phyloP scores from a whole-genome alignment of 2,113 vertebrate species.

The Isurus oxyrinchus region DNA sequence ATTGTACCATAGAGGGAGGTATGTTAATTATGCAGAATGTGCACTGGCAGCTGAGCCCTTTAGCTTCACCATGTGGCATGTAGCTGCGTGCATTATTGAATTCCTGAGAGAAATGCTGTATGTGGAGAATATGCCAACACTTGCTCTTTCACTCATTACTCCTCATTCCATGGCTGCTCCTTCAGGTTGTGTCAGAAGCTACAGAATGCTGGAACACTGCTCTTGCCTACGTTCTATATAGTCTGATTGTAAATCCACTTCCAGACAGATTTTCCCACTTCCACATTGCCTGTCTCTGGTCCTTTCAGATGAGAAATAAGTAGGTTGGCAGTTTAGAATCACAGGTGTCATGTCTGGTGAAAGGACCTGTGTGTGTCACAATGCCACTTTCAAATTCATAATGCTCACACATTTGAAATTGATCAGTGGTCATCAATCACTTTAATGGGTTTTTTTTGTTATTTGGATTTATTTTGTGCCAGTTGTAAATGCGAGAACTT shows the following conservation, averaged over 20 bases:
- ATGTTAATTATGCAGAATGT: conserved; percentile 29
- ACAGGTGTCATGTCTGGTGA: neutral
- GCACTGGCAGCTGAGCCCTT: conserved; percentile 20
- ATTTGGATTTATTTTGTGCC: neutral
- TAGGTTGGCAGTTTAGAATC: neutral
- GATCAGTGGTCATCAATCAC: neutral
- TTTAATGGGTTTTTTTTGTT: neutral
- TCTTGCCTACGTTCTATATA: no score
- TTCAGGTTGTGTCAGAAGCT: neutral
- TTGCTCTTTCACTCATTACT: neutral
- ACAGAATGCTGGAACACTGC: neutral
- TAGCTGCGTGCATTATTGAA: neutral
- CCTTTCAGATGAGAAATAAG: neutral
- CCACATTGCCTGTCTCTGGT: neutral
- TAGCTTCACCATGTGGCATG: neutral
- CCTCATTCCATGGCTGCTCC: neutral
- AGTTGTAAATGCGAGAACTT: neutral
- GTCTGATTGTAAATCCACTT: neutral
- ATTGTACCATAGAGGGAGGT: neutral
- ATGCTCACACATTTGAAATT: neutral
- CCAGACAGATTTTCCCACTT: no score
- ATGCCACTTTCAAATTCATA: neutral
- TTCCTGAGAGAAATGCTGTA: neutral
- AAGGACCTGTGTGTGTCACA: neutral
- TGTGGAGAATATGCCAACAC: conserved; percentile 19